A percentile compares a stretch with the other conserved stretches of the same genome.
Conservation (phyloP, 2,113 vertebrate genomes). For the Alectura lathami region DNA sequence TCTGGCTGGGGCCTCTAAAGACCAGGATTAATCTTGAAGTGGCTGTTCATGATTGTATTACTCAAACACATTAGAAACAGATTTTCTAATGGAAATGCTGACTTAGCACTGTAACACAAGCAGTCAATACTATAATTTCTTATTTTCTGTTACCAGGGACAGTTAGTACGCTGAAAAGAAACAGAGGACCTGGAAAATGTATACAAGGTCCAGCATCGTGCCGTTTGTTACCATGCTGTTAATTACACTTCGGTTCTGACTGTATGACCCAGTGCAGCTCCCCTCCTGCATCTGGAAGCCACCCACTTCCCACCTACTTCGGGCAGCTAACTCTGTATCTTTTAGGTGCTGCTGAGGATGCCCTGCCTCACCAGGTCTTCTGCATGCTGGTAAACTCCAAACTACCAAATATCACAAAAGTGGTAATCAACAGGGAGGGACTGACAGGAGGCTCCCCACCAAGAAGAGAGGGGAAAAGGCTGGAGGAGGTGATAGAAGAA, state of each 20-base stretch:
- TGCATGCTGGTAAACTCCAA: background rate
- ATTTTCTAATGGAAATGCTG: constrained; percentile 69
- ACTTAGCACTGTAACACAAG: constrained; percentile 30
- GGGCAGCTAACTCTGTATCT: background rate
- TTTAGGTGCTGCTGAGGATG: background rate
- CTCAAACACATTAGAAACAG: constrained; percentile 58
- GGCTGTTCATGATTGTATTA: constrained; percentile 26
- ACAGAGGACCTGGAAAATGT: constrained; percentile 65
- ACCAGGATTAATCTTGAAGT: constrained; percentile 59
- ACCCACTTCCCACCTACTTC: background rate
- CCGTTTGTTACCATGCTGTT: constrained; percentile 41
- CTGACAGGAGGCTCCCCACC: background rate
- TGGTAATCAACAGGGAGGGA: fast-evolving
- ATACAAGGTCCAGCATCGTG: constrained; percentile 9
- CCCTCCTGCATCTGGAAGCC: constrained; percentile 37
- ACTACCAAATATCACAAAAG: background rate
- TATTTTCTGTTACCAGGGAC: constrained; percentile 66
- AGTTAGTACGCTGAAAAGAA: constrained; percentile 64
- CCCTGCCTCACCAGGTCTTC: background rate
- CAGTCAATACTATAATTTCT: constrained; percentile 40
- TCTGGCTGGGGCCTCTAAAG: constrained; percentile 14
- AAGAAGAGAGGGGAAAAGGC: background rate
- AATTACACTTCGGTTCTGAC: constrained; percentile 50
- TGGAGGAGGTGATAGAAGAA: background rate
- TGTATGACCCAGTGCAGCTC: background rate